Conservation (phyloP, 2,888 invertebrate species). For the Harpalus rubripes region DNA sequence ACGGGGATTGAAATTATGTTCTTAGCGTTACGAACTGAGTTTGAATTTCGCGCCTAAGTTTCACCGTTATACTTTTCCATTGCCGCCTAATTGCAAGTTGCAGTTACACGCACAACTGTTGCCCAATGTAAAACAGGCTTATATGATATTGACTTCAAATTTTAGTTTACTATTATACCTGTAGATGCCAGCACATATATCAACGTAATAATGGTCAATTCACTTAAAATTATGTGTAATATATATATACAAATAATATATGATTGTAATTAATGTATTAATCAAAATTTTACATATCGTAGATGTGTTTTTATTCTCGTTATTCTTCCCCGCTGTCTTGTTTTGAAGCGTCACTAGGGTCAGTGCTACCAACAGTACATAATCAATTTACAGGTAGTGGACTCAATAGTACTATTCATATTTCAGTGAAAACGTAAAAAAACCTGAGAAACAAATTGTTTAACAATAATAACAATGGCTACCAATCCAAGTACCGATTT, state of each 20-base stretch:
- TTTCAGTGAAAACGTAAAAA: no score
- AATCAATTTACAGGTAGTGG: background rate
- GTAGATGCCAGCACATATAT: background rate
- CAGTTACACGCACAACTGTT: no score
- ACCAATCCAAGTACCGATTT: constrained; percentile 75
- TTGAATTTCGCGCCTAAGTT: no score
- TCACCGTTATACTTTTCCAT: no score
- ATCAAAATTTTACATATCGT: background rate
- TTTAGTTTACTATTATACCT: background rate
- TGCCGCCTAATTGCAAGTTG: no score
- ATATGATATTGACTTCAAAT: constrained; percentile 8
- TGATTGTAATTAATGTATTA: background rate
- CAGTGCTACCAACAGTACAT: no score
- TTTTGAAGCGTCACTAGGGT: no score
- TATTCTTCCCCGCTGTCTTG: no score
- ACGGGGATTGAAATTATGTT: no score
- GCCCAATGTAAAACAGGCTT: no score
- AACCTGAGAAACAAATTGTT: constrained; percentile 1
- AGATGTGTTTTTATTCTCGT: background rate
- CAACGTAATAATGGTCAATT: background rate
- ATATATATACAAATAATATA: background rate
- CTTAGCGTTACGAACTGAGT: no score
- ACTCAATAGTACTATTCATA: background rate
- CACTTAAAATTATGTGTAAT: constrained; percentile 11
- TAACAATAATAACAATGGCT: constrained; percentile 66